Evolutionary conservation across 2,888 invertebrate species (phyloP), one percentile per base, ranked within the genome.

Genomic region (Archips xylosteana): DNA sequence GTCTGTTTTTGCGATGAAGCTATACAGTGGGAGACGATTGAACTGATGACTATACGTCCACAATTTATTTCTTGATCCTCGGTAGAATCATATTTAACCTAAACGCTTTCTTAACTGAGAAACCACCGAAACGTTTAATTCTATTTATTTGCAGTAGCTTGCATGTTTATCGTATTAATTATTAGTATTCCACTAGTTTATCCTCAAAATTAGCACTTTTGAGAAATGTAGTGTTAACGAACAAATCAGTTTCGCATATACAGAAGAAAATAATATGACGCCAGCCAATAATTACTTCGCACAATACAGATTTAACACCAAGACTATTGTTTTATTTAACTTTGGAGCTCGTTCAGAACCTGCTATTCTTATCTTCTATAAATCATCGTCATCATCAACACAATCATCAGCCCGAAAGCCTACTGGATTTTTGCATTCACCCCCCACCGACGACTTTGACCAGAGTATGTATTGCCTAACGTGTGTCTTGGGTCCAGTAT

Each of bases 271-370:
- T 6, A 5, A 9, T 3, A 23, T 15, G 32, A 12, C 32, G 32
- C 57, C 32, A 32, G 12, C 32, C 12, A 12, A 32, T 32, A 32
- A 3, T 32, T 32, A 57, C 32, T 57, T 57, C 32, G 32, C 69
- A 42, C 49, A 69, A 59, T 68, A 68, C 34, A 70, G 51, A 51
- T 62, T 62, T 61, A 62, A 62, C 69, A 15, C 51, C n/a, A 54
- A 2, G 0, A 2, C n/a, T 8, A 6, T 51, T 3, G 42, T 70
- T 70, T 69, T 70, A 51, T 51, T 62, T 23, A 13, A 32, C n/a
- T 4, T 39, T 13, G 49, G 0, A n/a, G n/a, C 49, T 49, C n/a
- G n/a, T n/a, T 5, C 13, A n/a, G 5, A 49, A 3, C n/a, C 47
- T 49, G 13, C 0, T 49, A n/a, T 45, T 3, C 1, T 45, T 12